Base-by-base conservation (phyloP, 2,113 vertebrate genomes). In the Carassius auratus region DNA sequence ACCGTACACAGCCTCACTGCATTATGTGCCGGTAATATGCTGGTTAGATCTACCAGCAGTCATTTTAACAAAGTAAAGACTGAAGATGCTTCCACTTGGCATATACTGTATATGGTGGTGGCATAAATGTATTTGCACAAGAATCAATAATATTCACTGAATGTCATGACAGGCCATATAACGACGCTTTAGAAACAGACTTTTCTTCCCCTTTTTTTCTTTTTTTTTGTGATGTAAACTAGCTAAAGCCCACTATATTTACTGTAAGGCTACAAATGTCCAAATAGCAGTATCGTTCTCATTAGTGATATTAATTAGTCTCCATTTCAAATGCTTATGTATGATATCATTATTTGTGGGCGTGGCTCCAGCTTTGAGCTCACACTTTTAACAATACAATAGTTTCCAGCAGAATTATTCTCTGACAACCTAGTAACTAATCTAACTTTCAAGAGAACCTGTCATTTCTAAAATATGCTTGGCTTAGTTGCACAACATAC, bases 401-500 rank as follows among this genome's bases (percentile, higher is more conserved):
- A 14, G 45, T 14, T 76, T 55, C 76, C 1, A 36, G 23, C 8
- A 6, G 26, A 59, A 59, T 59, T 52, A 13, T 77, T 36, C 30
- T 36, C 15, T 62, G 57, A 79, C 57, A 79, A 62, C 19, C 10
- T 14, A 38, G 42, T 13, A 50, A 75, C 15, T 75, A 15, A 75
- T 74, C 71, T 48, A 48, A 75, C 71, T 50, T 48, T 75, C 71
- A 75, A 23, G 38, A 75, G 42, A 75, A 75, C 71, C 12, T 75
- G 42, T 75, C 71, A 50, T 75, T 75, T 75, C 5, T 75, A 48
- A 75, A 75, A 75, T 75, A 48, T 23, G 71, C 68, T 71, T 71
- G 36, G 36, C 36, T 71, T 42, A 42, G 42, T 71, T 71, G 36
- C 36, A 33, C 48, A 79, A 79, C 55, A 79, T 61, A 62, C 57